Base-by-base conservation (phyloP, 1,140 invertebrate species). In the Anagrus nilaparvatae region DNA sequence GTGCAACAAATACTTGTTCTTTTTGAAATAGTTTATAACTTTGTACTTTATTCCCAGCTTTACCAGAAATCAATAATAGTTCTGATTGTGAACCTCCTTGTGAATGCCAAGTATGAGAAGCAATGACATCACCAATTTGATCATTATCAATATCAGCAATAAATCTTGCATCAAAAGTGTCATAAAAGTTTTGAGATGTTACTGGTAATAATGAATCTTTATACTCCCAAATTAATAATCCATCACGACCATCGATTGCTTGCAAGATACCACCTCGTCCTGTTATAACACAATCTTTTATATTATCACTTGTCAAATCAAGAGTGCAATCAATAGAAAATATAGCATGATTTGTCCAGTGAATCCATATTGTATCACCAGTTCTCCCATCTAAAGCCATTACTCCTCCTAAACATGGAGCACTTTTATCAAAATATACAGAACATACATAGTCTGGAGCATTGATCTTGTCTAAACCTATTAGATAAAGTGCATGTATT, bases 361-460 rank as follows among this genome's bases (percentile, higher is more conserved):
- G 74, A 9, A 75, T 75, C 87, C 87, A 91, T 12, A 90, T 39
- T n/a, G 76, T 75, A 30, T 72, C 63, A 2, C 87, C 87, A 37
- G 72, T 78, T 31, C 54, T 60, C 2, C 87, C 87, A 61, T 89
- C 76, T 8, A 91, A 50, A 4, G 84, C 84, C 40, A 88, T 58
- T 14, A 88, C 67, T 13, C 87, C 87, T 6, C 86, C 86, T 43
- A 79, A 71, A 61, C 87, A 90, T 2, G 79, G 77, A 16, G 63
- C 60, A 40, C 69, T 67, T 7, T 74, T 72, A 29, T 68, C 63
- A 56, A 84, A 78, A 50, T 84, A 82, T 19, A 81, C 67, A 41
- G 73, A 67, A 62, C 82, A 86, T 32, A 80, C 61, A 33, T 66
- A 54, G 54, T 60, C 54, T 20, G 57, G 52, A 25, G 54, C 44